A percentile compares a stretch with the other conserved stretches of the same genome.
Evolutionary conservation across 2,113 vertebrate species (phyloP).

Genomic region (Nettapus auritus): DNA sequence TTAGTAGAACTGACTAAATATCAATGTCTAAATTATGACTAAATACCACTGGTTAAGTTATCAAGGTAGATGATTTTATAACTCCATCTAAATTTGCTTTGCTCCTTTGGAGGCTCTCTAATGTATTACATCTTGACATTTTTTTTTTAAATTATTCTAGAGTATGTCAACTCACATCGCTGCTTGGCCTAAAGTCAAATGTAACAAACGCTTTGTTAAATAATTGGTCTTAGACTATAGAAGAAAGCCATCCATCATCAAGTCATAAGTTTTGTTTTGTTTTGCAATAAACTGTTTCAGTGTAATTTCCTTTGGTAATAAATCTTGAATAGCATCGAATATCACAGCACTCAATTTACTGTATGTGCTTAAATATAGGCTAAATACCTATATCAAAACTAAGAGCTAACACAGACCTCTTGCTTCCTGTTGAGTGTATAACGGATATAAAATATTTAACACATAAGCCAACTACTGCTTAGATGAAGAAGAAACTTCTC

Average conservation of each 20-base stretch:
- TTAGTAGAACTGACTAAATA: background rate
- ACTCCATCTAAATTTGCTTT: slow-evolving; percentile 24
- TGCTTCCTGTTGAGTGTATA: background rate
- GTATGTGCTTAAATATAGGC: background rate
- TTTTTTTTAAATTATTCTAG: slow-evolving; percentile 4
- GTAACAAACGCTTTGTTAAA: slow-evolving; percentile 56
- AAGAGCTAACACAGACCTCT: background rate
- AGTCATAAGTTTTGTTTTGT: slow-evolving; percentile 55
- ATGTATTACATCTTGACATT: slow-evolving; percentile 9
- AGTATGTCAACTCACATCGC: background rate
- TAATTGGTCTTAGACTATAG: slow-evolving; percentile 31
- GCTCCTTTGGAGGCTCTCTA: background rate
- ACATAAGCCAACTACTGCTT: background rate
- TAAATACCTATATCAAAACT: background rate
- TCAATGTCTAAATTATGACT: slow-evolving; percentile 44
- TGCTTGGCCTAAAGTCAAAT: slow-evolving; percentile 23
- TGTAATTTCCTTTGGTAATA: slow-evolving; percentile 57
- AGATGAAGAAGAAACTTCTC: slow-evolving; percentile 2
- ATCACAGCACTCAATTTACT: background rate
- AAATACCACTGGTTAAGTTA: slow-evolving; percentile 21
- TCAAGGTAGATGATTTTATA: slow-evolving; percentile 16
- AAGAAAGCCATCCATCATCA: slow-evolving; percentile 41
- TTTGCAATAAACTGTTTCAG: slow-evolving; percentile 61
- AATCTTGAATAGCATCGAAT: slow-evolving; percentile 10
- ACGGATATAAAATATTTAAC: slow-evolving; percentile 35